Evolutionary conservation across 2,888 invertebrate species (phyloP), one percentile per base, ranked within the genome.

Genomic region (Cheilosia scutellata): DNA sequence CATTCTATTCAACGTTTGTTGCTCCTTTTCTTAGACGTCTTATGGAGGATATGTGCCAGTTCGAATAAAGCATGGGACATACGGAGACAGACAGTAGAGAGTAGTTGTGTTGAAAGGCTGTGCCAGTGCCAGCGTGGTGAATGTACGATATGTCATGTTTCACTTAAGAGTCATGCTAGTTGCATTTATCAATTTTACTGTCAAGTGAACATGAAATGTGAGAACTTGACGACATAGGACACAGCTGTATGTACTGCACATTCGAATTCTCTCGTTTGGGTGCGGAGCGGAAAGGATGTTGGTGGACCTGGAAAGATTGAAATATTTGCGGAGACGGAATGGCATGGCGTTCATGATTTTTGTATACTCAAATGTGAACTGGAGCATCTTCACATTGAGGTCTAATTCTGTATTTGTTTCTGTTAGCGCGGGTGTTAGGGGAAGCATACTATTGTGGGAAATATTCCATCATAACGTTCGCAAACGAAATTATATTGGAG

Each of bases 121-220:
- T 82, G 71, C 71, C 82, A 72, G 70, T 25, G 58, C 3, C 9
- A 25, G 27, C 40, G 4, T 37, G 37, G 4, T 37, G 37, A 11
- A 11, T 72, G 66, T 66, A 74, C 60, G 66, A 78, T 58, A 72
- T 78, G 82, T 78, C 82, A 66, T 78, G 66, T 78, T 72, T 66
- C 78, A 75, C 83, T 84, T 63, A 75, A 37, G 62, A 74, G 83
- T 70, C 79, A 75, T 79, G 74, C 78, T 68, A 63, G 83, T 79
- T 84, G 83, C 83, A 84, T 84, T 84, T 84, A 84, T 84, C 83
- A 84, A 84, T 84, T 84, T 70, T 40, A 74, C 74, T 84, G 83
- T 79, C 83, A 79, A 70, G 58, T 51, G 63, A 63, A 70, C 42
- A 62, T 47, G 68, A 75, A 63, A 79, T 75, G 44, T 47, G 72